phyloP scores from a whole-genome alignment of 2,797 vertebrate species.

The Philypnodon macrostomus region DNA sequence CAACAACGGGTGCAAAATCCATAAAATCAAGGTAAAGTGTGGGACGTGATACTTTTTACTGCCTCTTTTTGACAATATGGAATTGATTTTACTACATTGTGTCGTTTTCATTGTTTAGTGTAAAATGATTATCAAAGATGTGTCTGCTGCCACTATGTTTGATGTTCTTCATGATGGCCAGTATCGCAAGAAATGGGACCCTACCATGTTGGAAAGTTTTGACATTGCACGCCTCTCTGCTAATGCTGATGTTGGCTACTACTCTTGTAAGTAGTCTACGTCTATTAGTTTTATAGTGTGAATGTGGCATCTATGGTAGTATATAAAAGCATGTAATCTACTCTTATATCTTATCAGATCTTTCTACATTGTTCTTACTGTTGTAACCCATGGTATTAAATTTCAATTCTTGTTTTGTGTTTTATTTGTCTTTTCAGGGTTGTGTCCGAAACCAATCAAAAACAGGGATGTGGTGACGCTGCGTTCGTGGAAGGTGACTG shows the following conservation, averaged over 20 bases:
- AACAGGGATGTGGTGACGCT: slow-evolving; percentile 80
- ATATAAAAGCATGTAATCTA: no score
- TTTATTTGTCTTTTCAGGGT: slow-evolving; percentile 63
- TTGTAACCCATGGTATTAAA: no score
- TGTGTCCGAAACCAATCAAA: slow-evolving; percentile 73
- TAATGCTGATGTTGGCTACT: slow-evolving; percentile 79
- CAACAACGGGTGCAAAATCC: slow-evolving; percentile 55
- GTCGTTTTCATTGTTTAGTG: slow-evolving; percentile 61
- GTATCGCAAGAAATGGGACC: slow-evolving; percentile 76
- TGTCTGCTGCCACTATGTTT: slow-evolving; percentile 74
- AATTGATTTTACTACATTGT: not conserved
- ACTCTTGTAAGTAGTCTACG: slow-evolving; percentile 71
- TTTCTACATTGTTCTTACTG: no score
- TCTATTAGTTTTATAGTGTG: no score
- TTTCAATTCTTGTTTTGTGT: no score
- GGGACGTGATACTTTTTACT: not conserved
- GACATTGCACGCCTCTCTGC: slow-evolving; percentile 74
- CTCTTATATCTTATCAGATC: no score
- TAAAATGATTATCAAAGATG: slow-evolving; percentile 69
- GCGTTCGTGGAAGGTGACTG: slow-evolving; percentile 74
- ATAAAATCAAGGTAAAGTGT: slow-evolving; percentile 78
- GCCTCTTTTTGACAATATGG: no score
- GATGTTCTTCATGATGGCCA: slow-evolving; percentile 75
- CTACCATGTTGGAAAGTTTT: slow-evolving; percentile 68
- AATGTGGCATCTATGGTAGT: no score